Percentiles rank a stretch among this genome's conserved stretches.
Conservation (phyloP, 2,113 vertebrate species). For the Neogale vison region DNA sequence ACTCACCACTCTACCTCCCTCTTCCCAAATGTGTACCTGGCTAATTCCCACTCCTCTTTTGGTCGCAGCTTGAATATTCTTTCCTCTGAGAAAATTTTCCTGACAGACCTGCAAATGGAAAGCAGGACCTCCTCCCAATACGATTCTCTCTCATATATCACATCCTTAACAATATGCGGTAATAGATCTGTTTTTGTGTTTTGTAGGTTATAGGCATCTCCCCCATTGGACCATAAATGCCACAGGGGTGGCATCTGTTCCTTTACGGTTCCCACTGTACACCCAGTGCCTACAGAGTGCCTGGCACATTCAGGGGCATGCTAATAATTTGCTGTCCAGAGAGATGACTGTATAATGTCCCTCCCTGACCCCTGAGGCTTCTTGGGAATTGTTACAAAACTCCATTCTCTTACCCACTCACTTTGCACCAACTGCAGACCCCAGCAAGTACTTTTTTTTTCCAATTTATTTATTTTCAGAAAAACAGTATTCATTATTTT, state of each 20-base stretch:
- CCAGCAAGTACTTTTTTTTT: not conserved
- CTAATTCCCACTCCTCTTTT: not conserved
- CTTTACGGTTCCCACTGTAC: not conserved
- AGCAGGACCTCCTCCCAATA: fast-evolving
- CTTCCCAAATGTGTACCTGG: not conserved
- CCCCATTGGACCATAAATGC: not conserved
- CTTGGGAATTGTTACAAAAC: not conserved
- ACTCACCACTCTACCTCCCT: not conserved
- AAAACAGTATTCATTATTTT: too few relatives aligned
- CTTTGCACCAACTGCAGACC: not conserved
- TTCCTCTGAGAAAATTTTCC: not conserved
- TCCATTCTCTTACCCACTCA: not conserved
- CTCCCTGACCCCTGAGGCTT: not conserved
- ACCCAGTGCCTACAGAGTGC: not conserved
- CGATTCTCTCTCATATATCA: too few relatives aligned
- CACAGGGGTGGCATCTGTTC: not conserved
- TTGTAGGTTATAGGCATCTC: not conserved
- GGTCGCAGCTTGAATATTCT: not conserved
- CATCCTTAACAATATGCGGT: not conserved
- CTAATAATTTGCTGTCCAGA: not conserved
- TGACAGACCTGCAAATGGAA: not conserved
- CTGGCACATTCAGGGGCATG: not conserved
- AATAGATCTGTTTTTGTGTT: not conserved
- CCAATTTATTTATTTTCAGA: too few relatives aligned
- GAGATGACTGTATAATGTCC: not conserved